Conservation (phyloP, 1,140 invertebrate species). For the Fopius arisanus region DNA sequence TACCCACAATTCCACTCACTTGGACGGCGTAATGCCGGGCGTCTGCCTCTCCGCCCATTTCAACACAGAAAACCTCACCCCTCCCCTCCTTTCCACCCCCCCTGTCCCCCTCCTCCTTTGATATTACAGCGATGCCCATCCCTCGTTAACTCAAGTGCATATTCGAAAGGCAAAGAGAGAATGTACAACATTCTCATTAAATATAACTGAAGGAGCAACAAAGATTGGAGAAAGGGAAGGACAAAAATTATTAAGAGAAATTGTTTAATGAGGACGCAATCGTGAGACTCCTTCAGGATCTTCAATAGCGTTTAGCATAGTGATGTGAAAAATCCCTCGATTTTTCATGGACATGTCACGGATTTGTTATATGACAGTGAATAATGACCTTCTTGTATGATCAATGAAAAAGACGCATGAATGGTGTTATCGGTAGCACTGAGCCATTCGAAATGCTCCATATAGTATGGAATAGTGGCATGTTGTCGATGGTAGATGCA, state of each 20-base stretch:
- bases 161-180: background rate
- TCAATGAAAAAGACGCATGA: too few relatives aligned
- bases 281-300: background rate
- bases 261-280: background rate
- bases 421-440: background rate
- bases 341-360: too few relatives aligned
- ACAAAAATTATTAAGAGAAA: background rate
- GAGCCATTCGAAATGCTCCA: background rate
- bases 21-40: conserved; percentile 12
- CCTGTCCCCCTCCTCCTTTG: background rate
- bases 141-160: conserved; percentile 8
- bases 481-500: background rate
- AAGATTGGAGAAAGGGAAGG: background rate
- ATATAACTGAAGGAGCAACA: background rate
- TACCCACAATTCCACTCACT: conserved; percentile 13
- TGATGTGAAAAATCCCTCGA: too few relatives aligned
- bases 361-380: too few relatives aligned
- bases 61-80: background rate
- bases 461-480: background rate
- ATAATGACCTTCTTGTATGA: too few relatives aligned
- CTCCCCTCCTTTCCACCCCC: too few relatives aligned
- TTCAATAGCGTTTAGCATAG: too few relatives aligned
- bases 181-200: conserved; percentile 3
- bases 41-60: conserved; percentile 5
- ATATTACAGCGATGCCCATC: conserved; percentile 2